phyloP scores from a whole-genome alignment of 53 echinoderm and acorn worm species.

The Antedon mediterranea region DNA sequence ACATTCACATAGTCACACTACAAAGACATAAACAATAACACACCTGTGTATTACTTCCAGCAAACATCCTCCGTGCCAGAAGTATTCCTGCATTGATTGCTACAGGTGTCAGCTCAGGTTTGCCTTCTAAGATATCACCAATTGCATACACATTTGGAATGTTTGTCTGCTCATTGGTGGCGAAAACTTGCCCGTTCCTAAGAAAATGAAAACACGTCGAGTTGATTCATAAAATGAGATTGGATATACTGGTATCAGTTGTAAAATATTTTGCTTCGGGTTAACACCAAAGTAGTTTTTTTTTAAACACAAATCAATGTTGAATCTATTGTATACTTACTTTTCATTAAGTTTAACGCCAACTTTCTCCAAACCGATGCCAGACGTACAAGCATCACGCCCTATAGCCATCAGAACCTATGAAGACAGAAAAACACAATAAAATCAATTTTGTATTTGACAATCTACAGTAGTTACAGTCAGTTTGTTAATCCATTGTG shows the following conservation, averaged over 20 bases:
- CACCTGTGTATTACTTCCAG: slow-evolving; percentile 40
- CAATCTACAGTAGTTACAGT: too few species aligned
- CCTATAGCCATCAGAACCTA: slow-evolving; percentile 83
- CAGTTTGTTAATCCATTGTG: too few species aligned
- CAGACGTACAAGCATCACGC: slow-evolving; percentile 77
- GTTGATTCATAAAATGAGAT: too few species aligned
- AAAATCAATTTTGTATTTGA: too few species aligned
- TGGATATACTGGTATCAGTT: too few species aligned
- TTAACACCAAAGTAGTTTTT: too few species aligned
- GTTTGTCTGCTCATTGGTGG: slow-evolving; percentile 85
- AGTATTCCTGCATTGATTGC: slow-evolving; percentile 82
- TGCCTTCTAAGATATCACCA: slow-evolving; percentile 87
- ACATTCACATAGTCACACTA: slow-evolving; percentile 95
- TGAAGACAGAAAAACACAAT: not conserved
- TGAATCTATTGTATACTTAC: slow-evolving; percentile 31
- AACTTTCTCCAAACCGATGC: slow-evolving; percentile 69
- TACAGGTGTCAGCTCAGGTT: slow-evolving; percentile 80
- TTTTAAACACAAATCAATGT: too few species aligned
- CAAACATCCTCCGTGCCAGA: slow-evolving; percentile 66
- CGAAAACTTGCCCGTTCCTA: slow-evolving; percentile 82
- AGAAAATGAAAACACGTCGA: not conserved
- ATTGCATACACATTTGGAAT: slow-evolving; percentile 89
- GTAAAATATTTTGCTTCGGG: too few species aligned
- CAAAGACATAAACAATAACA: not conserved
- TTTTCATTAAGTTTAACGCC: slow-evolving; percentile 58